A percentile compares a stretch with the other conserved stretches of the same genome.
Conservation (phyloP, 2,888 invertebrate genomes). For the Spilarctia lutea region DNA sequence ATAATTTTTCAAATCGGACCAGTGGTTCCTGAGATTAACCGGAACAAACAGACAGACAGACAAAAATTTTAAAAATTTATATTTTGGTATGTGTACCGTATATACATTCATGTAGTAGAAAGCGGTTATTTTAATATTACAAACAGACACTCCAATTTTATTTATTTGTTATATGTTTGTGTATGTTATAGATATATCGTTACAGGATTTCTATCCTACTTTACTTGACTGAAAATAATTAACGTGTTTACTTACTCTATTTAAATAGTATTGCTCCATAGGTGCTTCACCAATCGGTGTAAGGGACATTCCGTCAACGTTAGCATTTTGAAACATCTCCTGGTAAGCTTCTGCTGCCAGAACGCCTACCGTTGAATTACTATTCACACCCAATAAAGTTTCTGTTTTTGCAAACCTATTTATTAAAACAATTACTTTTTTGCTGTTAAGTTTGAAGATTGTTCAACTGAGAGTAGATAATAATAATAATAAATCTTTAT, state of each 20-base stretch:
- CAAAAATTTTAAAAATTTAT: too few species aligned
- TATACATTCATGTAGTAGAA: too few species aligned
- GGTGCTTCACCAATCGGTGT: slow-evolving; percentile 57
- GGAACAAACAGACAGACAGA: too few species aligned
- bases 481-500: too few species aligned
- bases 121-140: too few species aligned
- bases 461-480: neutral
- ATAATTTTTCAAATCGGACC: too few species aligned
- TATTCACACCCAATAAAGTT: slow-evolving; percentile 68
- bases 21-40: too few species aligned
- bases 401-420: slow-evolving; percentile 72
- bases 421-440: neutral
- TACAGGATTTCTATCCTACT: neutral
- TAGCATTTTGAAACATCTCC: slow-evolving; percentile 55
- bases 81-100: too few species aligned
- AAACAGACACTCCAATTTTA: too few species aligned
- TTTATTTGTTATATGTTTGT: too few species aligned
- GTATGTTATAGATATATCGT: too few species aligned
- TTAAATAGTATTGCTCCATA: slow-evolving; percentile 74
- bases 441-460: neutral
- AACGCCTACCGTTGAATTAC: slow-evolving; percentile 56
- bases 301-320: slow-evolving; percentile 60
- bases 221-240: neutral
- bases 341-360: slow-evolving; percentile 66
- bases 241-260: slow-evolving; percentile 64